phyloP scores from a whole-genome alignment of 1,140 invertebrate species.

The Conus betulinus region DNA sequence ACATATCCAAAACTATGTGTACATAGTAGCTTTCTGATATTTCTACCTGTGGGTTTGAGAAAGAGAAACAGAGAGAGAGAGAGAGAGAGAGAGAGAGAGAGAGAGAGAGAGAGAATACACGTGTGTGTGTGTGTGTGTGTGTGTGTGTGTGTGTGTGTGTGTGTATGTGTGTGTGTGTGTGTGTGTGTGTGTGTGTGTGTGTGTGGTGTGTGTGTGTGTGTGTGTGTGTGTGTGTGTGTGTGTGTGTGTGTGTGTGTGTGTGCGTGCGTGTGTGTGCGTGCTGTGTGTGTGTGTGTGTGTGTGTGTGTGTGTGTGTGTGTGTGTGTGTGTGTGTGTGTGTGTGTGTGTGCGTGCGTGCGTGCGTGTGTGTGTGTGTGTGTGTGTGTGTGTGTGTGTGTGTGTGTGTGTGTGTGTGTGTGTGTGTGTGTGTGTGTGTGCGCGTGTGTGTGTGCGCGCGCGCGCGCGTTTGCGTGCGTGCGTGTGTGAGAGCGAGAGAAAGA shows the following conservation, averaged over 20 bases:
- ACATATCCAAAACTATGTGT: too few species aligned
- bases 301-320: not conserved
- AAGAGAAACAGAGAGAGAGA: slow-evolving; percentile 13
- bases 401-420: slow-evolving; percentile 29
- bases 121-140: not conserved
- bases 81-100: not conserved
- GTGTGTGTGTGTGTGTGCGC: not conserved
- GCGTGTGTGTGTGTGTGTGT: slow-evolving; percentile 28
- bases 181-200: slow-evolving; percentile 31
- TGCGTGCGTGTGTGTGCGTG: not conserved
- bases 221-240: not conserved
- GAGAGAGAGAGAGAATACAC: not conserved
- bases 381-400: slow-evolving; percentile 5
- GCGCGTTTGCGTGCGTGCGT: not conserved
- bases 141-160: slow-evolving; percentile 25
- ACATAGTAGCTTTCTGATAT: too few species aligned
- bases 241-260: not conserved
- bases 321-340: too few species aligned
- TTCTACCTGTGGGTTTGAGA: too few species aligned
- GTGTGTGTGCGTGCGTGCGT: not conserved
- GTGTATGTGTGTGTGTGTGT: slow-evolving; percentile 3
- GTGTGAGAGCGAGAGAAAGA: too few species aligned
- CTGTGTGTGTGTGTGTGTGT: slow-evolving; percentile 30
- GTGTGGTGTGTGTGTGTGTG: not conserved
- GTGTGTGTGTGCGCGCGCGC: not conserved